phyloP scores from a whole-genome alignment of 2,888 invertebrate genomes.

The Adelognathus sp. region DNA sequence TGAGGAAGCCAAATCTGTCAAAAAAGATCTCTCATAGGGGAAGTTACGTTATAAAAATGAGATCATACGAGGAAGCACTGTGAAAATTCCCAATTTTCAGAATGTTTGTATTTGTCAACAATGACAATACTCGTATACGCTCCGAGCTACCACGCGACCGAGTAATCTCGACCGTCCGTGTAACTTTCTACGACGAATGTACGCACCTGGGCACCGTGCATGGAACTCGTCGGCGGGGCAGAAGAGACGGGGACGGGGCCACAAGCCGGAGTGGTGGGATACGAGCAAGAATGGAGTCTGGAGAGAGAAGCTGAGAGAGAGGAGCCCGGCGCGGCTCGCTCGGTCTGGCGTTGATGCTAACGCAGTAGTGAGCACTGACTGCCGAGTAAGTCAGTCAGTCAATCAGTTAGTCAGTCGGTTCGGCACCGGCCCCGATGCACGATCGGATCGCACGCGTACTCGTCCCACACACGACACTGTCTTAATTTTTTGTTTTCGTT shows the following conservation, averaged over 20 bases:
- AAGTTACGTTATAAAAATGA: too few relatives aligned
- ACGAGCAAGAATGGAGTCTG: slow-evolving; percentile 68
- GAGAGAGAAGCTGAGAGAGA: slow-evolving; percentile 65
- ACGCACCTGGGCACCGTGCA: slow-evolving; percentile 55
- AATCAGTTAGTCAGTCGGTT: slow-evolving; percentile 75
- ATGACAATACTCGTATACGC: too few relatives aligned
- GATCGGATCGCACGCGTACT: slow-evolving; percentile 44
- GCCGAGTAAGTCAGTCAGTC: slow-evolving; percentile 68
- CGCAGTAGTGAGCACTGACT: slow-evolving; percentile 71
- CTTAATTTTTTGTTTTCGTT: neutral
- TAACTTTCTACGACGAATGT: slow-evolving; percentile 59
- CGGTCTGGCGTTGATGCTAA: slow-evolving; percentile 65
- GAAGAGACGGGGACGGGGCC: neutral
- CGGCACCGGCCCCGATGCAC: slow-evolving; percentile 56
- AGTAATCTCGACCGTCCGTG: neutral
- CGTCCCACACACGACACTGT: neutral
- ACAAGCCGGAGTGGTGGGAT: slow-evolving; percentile 24
- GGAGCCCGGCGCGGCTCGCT: slow-evolving; percentile 64
- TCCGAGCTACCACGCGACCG: too few relatives aligned
- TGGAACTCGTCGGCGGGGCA: slow-evolving; percentile 23
- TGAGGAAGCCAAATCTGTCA: too few relatives aligned
- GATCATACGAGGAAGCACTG: too few relatives aligned
- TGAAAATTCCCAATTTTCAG: too few relatives aligned
- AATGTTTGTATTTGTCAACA: too few relatives aligned
- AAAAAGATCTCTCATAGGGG: too few relatives aligned